These are phyloP conservation scores for Empis stercorea DNA, from an alignment of 2,888 invertebrate species.

Conservation along the genomic window DNA sequence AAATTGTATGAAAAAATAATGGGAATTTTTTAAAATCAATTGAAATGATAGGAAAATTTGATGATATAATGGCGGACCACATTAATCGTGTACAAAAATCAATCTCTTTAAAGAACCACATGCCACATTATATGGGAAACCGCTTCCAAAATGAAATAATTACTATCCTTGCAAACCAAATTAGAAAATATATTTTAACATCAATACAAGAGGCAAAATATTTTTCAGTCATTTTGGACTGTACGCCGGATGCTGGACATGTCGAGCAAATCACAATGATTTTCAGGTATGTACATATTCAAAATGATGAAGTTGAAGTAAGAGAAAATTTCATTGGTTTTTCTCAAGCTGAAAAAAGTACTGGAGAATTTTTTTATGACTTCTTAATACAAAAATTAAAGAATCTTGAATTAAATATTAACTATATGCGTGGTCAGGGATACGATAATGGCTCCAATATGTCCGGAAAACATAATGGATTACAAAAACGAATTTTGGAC, in stretches of 20 bases:
- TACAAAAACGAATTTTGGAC: not conserved
- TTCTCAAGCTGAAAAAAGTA: not conserved
- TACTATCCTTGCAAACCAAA: not conserved
- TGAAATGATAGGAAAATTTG: not conserved
- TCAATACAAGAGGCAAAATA: not conserved
- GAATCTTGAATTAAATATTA: not conserved
- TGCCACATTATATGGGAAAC: conserved; percentile 1
- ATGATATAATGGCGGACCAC: not conserved
- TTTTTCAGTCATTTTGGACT: conserved; percentile 1
- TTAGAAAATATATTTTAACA: not conserved
- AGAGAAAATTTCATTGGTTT: conserved; percentile 2
- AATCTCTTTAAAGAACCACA: not conserved
- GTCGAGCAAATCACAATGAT: not conserved
- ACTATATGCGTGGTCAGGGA: not conserved
- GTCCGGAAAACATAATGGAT: conserved; percentile 3
- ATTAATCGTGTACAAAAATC: not conserved
- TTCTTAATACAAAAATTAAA: conserved; percentile 1
- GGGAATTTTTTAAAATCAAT: not conserved
- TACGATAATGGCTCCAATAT: conserved; percentile 1
- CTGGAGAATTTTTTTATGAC: not conserved
- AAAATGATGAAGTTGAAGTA: not conserved
- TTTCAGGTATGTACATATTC: not conserved
- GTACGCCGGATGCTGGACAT: conserved; percentile 1
- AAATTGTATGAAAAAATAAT: not conserved
- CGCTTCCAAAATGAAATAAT: not conserved